Percentiles rank a stretch among this genome's conserved stretches.
These are phyloP conservation scores for Masticophis lateralis DNA, from an alignment of 2,797 vertebrate genomes.

Conservation along the genomic window DNA sequence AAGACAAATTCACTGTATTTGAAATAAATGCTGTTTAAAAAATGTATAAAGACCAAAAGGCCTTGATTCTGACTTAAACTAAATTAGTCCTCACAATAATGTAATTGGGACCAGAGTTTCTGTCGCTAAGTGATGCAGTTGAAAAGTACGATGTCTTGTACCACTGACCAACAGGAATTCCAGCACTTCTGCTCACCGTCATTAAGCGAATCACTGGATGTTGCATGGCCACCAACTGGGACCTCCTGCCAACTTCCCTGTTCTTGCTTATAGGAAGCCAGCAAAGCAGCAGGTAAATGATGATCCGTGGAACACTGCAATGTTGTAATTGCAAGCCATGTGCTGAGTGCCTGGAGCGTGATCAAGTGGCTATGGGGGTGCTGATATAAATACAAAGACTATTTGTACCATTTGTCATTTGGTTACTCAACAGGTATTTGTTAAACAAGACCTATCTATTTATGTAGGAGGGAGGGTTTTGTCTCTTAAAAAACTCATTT, in stretches of 20 bases:
- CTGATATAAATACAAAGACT: background rate
- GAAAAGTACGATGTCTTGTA: background rate
- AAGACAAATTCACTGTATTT: background rate
- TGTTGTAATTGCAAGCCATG: background rate
- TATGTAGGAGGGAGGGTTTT: background rate
- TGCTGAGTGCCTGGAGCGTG: no score
- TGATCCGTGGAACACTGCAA: background rate
- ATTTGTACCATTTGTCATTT: background rate
- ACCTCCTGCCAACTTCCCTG: background rate
- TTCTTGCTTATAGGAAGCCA: background rate
- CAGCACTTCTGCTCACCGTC: background rate
- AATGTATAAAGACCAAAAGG: background rate
- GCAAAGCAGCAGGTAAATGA: background rate
- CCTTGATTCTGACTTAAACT: background rate
- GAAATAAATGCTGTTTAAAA: background rate
- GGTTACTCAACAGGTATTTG: background rate
- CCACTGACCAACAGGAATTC: background rate
- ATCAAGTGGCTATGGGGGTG: background rate
- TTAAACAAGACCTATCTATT: background rate
- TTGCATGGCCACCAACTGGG: background rate
- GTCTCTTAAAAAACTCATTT: background rate
- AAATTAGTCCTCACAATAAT: background rate
- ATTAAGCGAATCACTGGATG: background rate
- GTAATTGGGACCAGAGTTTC: background rate
- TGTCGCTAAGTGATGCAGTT: background rate